Evolutionary conservation across 2,797 vertebrate species (phyloP).

Genomic region (Macrochelys suwanniensis): DNA sequence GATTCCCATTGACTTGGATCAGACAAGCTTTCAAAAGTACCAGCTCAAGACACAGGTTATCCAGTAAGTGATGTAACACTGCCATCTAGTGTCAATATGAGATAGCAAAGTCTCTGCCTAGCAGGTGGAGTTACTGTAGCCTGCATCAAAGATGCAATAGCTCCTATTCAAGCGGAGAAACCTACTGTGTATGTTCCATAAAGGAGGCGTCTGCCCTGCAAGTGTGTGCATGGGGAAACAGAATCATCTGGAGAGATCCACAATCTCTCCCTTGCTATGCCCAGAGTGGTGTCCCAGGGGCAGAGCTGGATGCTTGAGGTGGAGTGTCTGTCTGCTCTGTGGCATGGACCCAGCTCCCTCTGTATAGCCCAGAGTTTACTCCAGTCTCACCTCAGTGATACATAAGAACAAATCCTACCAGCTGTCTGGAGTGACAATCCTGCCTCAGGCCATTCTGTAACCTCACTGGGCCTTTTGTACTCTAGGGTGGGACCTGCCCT

Average conservation of each 20-base stretch:
- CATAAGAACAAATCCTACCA: not conserved
- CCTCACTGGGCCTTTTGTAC: not conserved
- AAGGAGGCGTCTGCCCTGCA: not conserved
- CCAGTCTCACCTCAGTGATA: not conserved
- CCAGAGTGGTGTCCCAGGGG: not conserved
- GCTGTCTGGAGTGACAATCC: not conserved
- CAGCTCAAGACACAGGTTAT: not conserved
- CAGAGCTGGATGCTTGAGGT: not conserved
- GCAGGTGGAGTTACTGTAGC: not conserved
- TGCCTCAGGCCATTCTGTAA: not conserved
- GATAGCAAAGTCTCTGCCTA: no score
- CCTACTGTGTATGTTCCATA: not conserved
- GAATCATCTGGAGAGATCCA: not conserved
- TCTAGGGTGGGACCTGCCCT: not conserved
- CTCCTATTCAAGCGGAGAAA: fast-evolving
- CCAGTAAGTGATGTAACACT: constrained; percentile 51
- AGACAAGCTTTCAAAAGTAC: not conserved
- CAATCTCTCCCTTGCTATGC: not conserved
- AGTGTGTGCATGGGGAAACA: not conserved
- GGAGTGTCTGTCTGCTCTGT: not conserved
- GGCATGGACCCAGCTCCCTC: not conserved
- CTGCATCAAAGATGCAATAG: not conserved
- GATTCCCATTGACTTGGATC: fast-evolving
- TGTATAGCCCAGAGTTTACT: not conserved
- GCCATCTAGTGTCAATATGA: constrained; percentile 57